Evolutionary conservation across 2,797 vertebrate species (phyloP), one percentile per base, ranked within the genome.

Genomic region (Falco rusticolus): DNA sequence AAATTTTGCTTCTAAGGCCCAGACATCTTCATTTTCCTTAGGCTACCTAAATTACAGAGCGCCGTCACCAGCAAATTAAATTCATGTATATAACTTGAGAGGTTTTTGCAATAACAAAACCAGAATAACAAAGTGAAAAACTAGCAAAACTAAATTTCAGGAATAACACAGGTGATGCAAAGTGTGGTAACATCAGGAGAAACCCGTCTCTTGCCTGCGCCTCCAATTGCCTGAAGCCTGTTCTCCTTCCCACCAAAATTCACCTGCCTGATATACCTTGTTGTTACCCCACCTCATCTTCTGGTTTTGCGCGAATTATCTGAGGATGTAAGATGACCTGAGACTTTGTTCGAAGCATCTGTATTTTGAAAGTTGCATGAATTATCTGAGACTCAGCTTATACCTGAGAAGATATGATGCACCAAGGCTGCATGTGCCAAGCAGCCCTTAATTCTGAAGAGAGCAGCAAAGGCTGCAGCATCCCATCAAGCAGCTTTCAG

Each of bases 11-110:
- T 48, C 31, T 21, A 59, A 48, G 34, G 31, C 33, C 29, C 5
- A 0, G 0, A 5, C 0, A 2, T 6, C 28, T 48, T 53, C 0
- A 0, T 54, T 84, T 69, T 25, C 66, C 2, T 3, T 13, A 21
- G 43, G 43, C 59, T 64, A 16, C 48, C 10, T 16, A 11, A 39
- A 53, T 53, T 34, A 33, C 13, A 60, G 74, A 68, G n/a, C 61
- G 8, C 76, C 34, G 19, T n/a, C 37, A 14, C 5, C 43, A 16
- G 65, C 21, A 81, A 84, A 33, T 9, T 28, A n/a, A 48, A 26
- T 19, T 63, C 25, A 16, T 18, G 41, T 2, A 6, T 13, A 11
- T 4, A 57, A 29, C 31, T 47, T 5, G 8, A 56, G 64, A 45
- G 12, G 4, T 37, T 53, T 24, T 37, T 41, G 25, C 33, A 4